Conservation (phyloP, 2,888 invertebrate species). For the Sussaba pulchella region DNA sequence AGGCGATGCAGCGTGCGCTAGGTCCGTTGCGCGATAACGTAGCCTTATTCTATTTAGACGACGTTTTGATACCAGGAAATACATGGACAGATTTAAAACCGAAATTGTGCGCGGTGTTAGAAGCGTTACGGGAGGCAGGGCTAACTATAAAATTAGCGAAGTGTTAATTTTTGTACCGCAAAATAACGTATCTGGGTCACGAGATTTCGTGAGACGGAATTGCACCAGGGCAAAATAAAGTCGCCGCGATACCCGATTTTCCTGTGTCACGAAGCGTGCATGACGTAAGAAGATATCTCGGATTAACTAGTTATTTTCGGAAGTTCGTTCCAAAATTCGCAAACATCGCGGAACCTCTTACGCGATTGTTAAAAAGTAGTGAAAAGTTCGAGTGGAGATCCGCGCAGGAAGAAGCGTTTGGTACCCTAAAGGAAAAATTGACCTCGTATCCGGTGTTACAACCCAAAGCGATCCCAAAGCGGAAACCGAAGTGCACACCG, state of each 20-base stretch:
- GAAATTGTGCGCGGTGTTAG: conserved; percentile 54
- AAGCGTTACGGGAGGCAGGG: conserved; percentile 54
- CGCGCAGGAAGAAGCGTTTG: not conserved
- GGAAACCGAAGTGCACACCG: not conserved
- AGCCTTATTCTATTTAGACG: conserved; percentile 74
- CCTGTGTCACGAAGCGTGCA: conserved; percentile 43
- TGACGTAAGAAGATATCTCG: conserved; percentile 45
- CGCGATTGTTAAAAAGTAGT: not conserved
- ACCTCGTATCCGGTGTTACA: not conserved
- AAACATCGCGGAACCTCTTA: conserved; percentile 26
- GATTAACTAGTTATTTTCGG: conserved; percentile 49
- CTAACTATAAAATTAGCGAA: conserved; percentile 75
- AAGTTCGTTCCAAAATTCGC: conserved; percentile 56
- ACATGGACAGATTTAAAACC: conserved; percentile 68
- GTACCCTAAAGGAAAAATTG: not conserved
- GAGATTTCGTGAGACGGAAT: conserved; percentile 45
- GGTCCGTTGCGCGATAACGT: conserved; percentile 60
- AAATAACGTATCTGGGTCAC: conserved; percentile 75
- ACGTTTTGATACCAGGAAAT: conserved; percentile 70
- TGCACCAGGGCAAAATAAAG: conserved; percentile 66
- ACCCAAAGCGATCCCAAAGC: not conserved
- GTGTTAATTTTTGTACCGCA: conserved; percentile 70
- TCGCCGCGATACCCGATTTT: conserved; percentile 62
- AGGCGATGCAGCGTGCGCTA: conserved; percentile 45
- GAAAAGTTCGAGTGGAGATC: not conserved